Percentiles rank a stretch among this genome's conserved stretches.
Evolutionary conservation across 2,888 invertebrate species (phyloP).

Genomic region (Pardosa pseudoannulata): DNA sequence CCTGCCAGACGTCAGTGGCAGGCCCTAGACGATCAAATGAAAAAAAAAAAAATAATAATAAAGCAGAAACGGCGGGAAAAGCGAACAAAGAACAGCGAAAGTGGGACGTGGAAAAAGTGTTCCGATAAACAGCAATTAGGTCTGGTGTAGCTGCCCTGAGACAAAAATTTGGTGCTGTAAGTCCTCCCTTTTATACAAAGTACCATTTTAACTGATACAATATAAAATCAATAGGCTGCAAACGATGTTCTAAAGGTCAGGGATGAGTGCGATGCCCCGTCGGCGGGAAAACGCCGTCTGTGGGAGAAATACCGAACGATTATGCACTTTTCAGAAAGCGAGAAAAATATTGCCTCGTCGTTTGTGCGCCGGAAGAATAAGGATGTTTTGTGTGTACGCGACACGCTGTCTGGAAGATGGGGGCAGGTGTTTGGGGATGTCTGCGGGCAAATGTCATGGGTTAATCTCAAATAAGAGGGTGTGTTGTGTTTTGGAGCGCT

Average conservation of each 20-base stretch:
- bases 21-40: background rate
- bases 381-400: background rate
- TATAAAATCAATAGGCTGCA: background rate
- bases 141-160: no score
- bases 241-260: background rate
- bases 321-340: background rate
- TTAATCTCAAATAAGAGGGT: no score
- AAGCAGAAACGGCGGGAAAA: background rate
- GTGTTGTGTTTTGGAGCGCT: no score
- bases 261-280: background rate
- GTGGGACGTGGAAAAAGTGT: background rate
- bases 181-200: background rate
- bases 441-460: background rate
- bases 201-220: background rate
- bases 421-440: background rate
- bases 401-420: background rate
- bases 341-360: background rate
- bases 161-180: no score
- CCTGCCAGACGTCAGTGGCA: background rate
- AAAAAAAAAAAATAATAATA: no score
- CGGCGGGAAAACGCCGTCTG: background rate
- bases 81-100: background rate
- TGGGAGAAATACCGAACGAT: background rate
- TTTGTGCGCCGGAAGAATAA: background rate
- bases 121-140: no score